Evolutionary conservation across 2,113 vertebrate species (phyloP), one percentile per base, ranked within the genome.

Genomic region (Neopipo cinnamomea): DNA sequence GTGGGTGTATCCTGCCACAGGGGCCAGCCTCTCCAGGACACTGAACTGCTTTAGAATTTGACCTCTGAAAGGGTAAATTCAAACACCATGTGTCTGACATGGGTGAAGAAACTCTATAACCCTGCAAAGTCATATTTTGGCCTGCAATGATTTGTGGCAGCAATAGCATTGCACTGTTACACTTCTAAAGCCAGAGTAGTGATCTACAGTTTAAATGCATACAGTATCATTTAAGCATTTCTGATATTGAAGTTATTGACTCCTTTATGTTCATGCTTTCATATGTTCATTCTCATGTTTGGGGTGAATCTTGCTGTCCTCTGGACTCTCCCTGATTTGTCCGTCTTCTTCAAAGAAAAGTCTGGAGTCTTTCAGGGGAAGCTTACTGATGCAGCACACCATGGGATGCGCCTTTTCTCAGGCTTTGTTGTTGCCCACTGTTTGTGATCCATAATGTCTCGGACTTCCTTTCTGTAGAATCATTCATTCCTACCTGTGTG

Each of bases 11-110:
- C 50, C 25, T 52, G 50, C 50, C 25, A 52, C 25, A 52, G 25
- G 50, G 50, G 7, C 20, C 71, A 59, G 25, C 25, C 25, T 58
- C 21, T 82, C 16, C 39, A 0, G 0, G 46, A 12, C 1, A 3
- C 46, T 37, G 42, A 89, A 53, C 23, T 78, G 33, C 28, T 11
- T 58, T 81, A 67, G 55, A 73, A 21, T 59, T 70, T 61, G 67
- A 73, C 15, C 53, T 67, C 12, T 39, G 16, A 85, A 87, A 75
- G 27, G 15, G 33, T 39, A 37, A 75, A 72, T 65, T 37, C 11
- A 81, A 86, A 44, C 6, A 17, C 16, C 42, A 25, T 18, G 13
- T 50, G 12, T 33, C n/a, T 89, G 30, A 44, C 42, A 50, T 37
- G 1, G 2, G 10, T 3, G 55, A 23, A 28, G 15, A 83, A 68